Base-by-base conservation (phyloP, 2,888 invertebrate species). In the Cerastis rubricosa region DNA sequence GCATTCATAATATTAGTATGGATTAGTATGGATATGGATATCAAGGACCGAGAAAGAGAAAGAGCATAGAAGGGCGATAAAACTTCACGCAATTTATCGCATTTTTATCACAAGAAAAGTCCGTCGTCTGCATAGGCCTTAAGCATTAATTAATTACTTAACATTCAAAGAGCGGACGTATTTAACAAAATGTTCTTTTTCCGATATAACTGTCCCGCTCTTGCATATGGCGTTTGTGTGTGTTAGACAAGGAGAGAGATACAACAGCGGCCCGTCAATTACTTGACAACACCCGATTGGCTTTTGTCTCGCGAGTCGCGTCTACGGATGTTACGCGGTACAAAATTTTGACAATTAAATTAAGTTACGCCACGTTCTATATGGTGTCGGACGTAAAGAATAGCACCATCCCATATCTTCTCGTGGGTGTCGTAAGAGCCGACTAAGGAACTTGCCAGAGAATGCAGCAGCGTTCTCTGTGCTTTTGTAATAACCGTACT, bases 221-320 rank as follows among this genome's bases (percentile, higher is more conserved):
- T 25, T 0, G 25, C 63, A 22, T 35, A 43, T 0, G 2, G 2
- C 4, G 22, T 17, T 45, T 25, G 11, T 12, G 4, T 1, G 6
- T 72, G 76, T 45, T 29, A 40, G 66, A 78, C 17, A 68, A 66
- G 59, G 78, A 76, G 2, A 25, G 71, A 43, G 14, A 73, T 51
- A 72, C 40, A 77, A 68, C 61, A 80, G 51, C 47, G 66, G 47
- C 40, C 76, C 87, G 83, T 83, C 87, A 87, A 87, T 83, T 88
- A 88, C 80, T 87, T 78, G 85, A 83, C 85, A 83, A 81, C 75
- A 81, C 80, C 88, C 79, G 87, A 87, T 88, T 80, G 88, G 85
- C 85, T 88, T 84, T 88, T 87, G 87, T 88, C 85, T 87, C 77
- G 76, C 70, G 85, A 86, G 66, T 84, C 68, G 80, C 70, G 81